Evolutionary conservation across 2,797 vertebrate genomes (phyloP).

Genomic region (Crossoptilon crossoptilon): DNA sequence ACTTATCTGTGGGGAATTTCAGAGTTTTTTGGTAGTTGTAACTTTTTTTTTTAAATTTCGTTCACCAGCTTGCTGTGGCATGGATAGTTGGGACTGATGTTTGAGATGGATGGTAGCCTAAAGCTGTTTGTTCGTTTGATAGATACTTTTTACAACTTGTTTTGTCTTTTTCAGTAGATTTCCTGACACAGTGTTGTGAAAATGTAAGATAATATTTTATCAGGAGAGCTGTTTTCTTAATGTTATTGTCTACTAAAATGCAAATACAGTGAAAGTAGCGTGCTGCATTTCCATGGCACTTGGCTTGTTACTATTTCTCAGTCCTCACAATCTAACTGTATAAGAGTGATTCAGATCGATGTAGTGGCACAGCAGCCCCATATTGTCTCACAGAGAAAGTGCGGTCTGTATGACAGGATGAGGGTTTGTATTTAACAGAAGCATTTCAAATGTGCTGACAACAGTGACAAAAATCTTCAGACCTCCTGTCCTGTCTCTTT

Average conservation of each 20-base stretch:
- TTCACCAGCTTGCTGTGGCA: not conserved
- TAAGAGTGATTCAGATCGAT: not conserved
- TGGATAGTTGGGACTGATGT: not conserved
- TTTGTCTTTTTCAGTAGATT: not conserved
- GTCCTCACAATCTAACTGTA: not conserved
- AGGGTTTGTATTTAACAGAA: slow-evolving; percentile 18
- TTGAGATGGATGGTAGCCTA: not conserved
- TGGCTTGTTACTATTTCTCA: not conserved
- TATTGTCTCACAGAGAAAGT: not conserved
- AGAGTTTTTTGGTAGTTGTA: not conserved
- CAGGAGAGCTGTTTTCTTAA: not conserved
- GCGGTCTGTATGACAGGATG: slow-evolving; percentile 19
- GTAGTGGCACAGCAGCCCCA: not conserved
- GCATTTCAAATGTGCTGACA: slow-evolving; percentile 49
- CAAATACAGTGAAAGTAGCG: not conserved
- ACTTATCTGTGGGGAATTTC: not conserved
- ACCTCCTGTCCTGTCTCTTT: slow-evolving; percentile 5
- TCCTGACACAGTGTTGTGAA: not conserved
- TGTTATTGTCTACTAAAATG: not conserved
- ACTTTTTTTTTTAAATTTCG: not conserved
- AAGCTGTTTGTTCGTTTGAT: not conserved
- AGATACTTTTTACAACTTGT: not conserved
- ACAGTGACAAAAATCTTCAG: slow-evolving; percentile 52
- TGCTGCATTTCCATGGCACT: not conserved
- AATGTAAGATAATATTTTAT: not conserved